phyloP scores from a whole-genome alignment of 2,888 invertebrate species.

The Tinea pellionella region DNA sequence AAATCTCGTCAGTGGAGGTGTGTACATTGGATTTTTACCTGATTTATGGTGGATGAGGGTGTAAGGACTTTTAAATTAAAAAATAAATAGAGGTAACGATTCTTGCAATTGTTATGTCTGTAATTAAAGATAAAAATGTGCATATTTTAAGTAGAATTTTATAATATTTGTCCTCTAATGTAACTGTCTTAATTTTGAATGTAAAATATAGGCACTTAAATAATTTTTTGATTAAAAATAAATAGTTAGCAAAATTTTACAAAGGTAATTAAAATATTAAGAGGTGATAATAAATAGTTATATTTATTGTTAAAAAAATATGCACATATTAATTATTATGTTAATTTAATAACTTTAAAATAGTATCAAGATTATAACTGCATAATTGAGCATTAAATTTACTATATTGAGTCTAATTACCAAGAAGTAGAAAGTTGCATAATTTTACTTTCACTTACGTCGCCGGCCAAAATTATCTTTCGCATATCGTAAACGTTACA shows the following conservation, averaged over 20 bases:
- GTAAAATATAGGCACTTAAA: too few relatives aligned
- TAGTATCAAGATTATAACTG: slow-evolving; percentile 15
- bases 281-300: too few relatives aligned
- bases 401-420: slow-evolving; percentile 12
- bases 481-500: slow-evolving; percentile 47
- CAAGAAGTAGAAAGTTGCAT: slow-evolving; percentile 58
- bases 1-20: slow-evolving; percentile 12
- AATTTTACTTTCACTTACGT: slow-evolving; percentile 61
- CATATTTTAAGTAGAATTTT: too few relatives aligned
- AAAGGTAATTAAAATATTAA: too few relatives aligned
- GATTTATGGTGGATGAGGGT: neutral
- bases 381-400: slow-evolving; percentile 18
- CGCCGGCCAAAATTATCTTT: slow-evolving; percentile 43
- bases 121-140: too few relatives aligned
- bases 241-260: too few relatives aligned
- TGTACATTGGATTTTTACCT: slow-evolving; percentile 16
- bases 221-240: too few relatives aligned
- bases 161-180: too few relatives aligned
- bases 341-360: slow-evolving; percentile 3
- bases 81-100: neutral
- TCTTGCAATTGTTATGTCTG: neutral
- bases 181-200: too few relatives aligned
- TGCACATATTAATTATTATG: neutral
- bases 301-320: too few relatives aligned
- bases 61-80: neutral